phyloP scores from a whole-genome alignment of 2,797 vertebrate genomes.

The Etheostoma perlongum region DNA sequence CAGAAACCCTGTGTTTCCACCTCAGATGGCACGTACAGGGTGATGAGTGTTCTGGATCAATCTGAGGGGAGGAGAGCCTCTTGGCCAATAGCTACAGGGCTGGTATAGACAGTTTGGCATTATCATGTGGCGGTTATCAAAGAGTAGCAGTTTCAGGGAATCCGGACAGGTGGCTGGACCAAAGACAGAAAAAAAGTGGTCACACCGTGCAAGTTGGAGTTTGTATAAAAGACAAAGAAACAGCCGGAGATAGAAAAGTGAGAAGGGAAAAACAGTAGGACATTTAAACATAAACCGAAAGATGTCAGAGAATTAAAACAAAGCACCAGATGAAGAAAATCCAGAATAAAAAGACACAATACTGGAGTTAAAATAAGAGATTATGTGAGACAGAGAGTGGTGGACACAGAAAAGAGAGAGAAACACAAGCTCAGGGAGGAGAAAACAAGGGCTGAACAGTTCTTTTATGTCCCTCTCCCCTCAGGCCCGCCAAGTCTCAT shows the following conservation, averaged over 20 bases:
- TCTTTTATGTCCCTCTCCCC: slow-evolving; percentile 52
- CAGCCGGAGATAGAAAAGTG: neutral
- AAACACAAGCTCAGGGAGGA: slow-evolving; percentile 32
- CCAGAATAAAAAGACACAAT: neutral
- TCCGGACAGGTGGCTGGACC: slow-evolving; percentile 53
- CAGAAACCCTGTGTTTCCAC: slow-evolving; percentile 68
- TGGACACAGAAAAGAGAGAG: slow-evolving; percentile 33
- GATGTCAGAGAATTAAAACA: neutral
- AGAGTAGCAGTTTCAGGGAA: slow-evolving; percentile 55
- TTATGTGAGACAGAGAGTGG: slow-evolving; percentile 27
- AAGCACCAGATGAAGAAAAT: slow-evolving; percentile 7
- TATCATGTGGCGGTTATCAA: slow-evolving; percentile 48
- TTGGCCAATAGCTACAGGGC: slow-evolving; percentile 14
- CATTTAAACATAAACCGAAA: slow-evolving; percentile 3
- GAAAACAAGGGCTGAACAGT: slow-evolving; percentile 51
- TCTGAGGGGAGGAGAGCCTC: slow-evolving; percentile 26
- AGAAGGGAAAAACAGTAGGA: neutral
- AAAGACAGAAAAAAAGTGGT: neutral
- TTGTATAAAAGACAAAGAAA: neutral
- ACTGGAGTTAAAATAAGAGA: slow-evolving; percentile 8
- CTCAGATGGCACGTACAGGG: slow-evolving; percentile 67
- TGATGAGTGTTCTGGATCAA: slow-evolving; percentile 65
- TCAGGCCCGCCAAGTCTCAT: slow-evolving; percentile 56
- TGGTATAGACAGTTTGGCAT: slow-evolving; percentile 16
- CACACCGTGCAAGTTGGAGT: neutral